These are phyloP conservation scores for Emydoidea blandingii DNA, from an alignment of 2,797 vertebrate species.

Conservation along the genomic window DNA sequence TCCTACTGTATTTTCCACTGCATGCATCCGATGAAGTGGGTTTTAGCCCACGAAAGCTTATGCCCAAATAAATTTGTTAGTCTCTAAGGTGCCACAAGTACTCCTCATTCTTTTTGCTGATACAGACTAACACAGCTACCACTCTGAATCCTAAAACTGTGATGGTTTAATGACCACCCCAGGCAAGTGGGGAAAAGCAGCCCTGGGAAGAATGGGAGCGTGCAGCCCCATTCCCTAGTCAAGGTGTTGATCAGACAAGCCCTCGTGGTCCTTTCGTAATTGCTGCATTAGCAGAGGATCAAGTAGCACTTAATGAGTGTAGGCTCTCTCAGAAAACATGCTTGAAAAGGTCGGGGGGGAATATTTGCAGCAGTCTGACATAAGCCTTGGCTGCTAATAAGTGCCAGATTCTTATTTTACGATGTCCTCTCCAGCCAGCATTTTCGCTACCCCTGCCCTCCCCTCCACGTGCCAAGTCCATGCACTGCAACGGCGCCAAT, in stretches of 20 bases:
- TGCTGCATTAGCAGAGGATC: constrained; percentile 79
- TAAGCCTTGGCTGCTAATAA: constrained; percentile 64
- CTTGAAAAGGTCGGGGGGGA: constrained; percentile 68
- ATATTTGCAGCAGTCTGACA: constrained; percentile 73
- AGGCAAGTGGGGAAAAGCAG: not conserved
- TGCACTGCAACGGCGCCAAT: not conserved
- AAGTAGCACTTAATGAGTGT: constrained; percentile 72
- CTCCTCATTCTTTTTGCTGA: too few species aligned
- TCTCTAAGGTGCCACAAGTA: too few species aligned
- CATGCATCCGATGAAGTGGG: too few species aligned
- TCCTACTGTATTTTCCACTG: too few species aligned
- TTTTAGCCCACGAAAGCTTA: too few species aligned
- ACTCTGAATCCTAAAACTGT: too few species aligned
- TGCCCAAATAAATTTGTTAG: too few species aligned
- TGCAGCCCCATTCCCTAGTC: not conserved
- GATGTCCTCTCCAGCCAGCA: not conserved
- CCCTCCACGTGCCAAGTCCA: fast-evolving
- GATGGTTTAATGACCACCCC: fast-evolving
- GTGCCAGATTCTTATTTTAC: constrained; percentile 64
- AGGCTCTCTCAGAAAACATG: constrained; percentile 38
- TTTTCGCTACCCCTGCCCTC: not conserved
- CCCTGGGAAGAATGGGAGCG: fast-evolving
- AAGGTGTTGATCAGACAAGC: constrained; percentile 78
- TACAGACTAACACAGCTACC: too few species aligned
- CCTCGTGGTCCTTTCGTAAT: constrained; percentile 70